phyloP scores from a whole-genome alignment of 2,797 vertebrate genomes.

The Iguana delicatissima region DNA sequence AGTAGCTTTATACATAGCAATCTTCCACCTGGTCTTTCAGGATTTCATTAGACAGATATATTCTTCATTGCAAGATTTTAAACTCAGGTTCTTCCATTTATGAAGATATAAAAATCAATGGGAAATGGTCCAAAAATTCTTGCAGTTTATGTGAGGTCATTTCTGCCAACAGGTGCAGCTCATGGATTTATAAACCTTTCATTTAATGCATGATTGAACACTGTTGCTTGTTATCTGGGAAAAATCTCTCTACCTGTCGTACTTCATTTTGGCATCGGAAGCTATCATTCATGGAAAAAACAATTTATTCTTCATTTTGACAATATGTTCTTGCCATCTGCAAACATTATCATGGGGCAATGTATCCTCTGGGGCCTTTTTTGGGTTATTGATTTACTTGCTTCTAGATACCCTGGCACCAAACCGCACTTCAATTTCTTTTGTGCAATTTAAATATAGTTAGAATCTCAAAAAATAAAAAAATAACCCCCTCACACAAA shows the following conservation, averaged over 20 bases:
- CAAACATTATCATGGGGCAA: constrained; percentile 12
- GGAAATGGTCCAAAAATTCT: constrained; percentile 19
- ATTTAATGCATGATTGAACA: constrained; percentile 28
- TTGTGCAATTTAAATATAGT: background rate
- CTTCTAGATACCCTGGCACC: constrained; percentile 12
- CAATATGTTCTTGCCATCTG: constrained; percentile 16
- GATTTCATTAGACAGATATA: constrained; percentile 4
- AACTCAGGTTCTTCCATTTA: background rate
- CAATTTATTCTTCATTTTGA: constrained; percentile 34
- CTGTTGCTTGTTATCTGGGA: constrained; percentile 32
- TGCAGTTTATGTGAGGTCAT: constrained; percentile 20
- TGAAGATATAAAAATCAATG: constrained; percentile 33
- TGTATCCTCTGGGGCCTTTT: constrained; percentile 16
- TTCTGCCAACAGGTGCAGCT: constrained; percentile 27
- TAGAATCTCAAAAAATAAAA: background rate
- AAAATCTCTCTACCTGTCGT: constrained; percentile 20
- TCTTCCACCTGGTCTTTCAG: constrained; percentile 21
- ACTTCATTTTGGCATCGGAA: constrained; percentile 36
- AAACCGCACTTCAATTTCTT: constrained; percentile 22
- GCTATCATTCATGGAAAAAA: constrained; percentile 36
- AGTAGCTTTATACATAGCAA: background rate
- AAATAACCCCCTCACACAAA: too few species aligned
- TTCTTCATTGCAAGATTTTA: background rate
- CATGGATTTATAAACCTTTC: constrained; percentile 36
- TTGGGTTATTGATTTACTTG: constrained; percentile 41